Percentiles rank a stretch among this genome's conserved stretches.
These are phyloP conservation scores for Turritopsis rubra DNA, from an alignment of 30 jellyfish, hydroid and myxozoan species.

Conservation along the genomic window DNA sequence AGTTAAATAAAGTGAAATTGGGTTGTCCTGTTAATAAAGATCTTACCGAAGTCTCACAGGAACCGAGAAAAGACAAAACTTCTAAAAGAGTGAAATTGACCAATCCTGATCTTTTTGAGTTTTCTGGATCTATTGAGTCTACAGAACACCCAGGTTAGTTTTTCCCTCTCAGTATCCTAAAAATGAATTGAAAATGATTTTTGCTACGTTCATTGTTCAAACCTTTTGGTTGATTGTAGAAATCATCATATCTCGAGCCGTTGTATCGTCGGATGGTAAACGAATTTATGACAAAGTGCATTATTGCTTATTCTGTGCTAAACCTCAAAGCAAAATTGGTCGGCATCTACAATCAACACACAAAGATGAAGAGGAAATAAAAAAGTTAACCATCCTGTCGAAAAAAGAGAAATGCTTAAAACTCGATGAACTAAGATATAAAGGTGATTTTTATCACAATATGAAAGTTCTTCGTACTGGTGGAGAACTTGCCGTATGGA, in stretches of 20 bases:
- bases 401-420: background rate
- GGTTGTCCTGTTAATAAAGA: too few relatives aligned
- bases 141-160: background rate
- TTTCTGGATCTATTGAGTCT: background rate
- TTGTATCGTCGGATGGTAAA: background rate
- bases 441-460: constrained; percentile 17
- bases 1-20: too few relatives aligned
- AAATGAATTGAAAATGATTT: background rate
- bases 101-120: background rate
- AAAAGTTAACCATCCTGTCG: background rate
- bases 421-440: background rate
- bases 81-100: background rate
- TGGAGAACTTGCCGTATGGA: constrained; percentile 17
- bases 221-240: background rate
- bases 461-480: constrained; percentile 8
- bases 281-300: constrained; percentile 20
- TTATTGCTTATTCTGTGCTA: constrained; percentile 7
- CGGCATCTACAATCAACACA: background rate
- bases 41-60: background rate
- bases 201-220: background rate
- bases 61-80: background rate
- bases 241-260: background rate
- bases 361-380: background rate
- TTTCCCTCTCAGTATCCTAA: background rate
- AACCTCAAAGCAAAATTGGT: constrained; percentile 8